phyloP scores from a whole-genome alignment of 2,797 vertebrate species.

The Coracias cyanogaster region DNA sequence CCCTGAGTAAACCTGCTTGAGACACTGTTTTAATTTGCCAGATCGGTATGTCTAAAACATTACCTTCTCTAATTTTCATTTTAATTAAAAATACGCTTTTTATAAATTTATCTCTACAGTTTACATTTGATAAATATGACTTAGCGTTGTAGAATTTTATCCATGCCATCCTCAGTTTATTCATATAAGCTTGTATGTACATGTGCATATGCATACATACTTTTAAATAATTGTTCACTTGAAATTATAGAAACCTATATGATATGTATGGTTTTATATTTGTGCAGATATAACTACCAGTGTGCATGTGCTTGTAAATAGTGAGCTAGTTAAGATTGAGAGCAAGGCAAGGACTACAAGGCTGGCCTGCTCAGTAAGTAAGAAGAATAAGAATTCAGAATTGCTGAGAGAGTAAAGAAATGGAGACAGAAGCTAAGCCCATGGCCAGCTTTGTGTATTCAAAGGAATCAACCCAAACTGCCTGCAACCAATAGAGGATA shows the following conservation, averaged over 20 bases:
- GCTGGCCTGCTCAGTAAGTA: neutral
- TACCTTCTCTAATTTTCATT: neutral
- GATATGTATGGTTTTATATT: neutral
- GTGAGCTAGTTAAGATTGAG: neutral
- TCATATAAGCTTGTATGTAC: neutral
- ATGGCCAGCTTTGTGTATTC: neutral
- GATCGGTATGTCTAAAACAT: neutral
- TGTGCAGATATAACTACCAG: neutral
- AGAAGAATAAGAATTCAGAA: neutral
- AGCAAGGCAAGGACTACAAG: neutral
- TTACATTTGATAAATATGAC: neutral
- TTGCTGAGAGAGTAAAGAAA: neutral
- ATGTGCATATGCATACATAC: too few relatives aligned
- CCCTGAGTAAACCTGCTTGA: neutral
- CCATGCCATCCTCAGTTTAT: neutral
- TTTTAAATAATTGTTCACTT: neutral
- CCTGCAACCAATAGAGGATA: neutral
- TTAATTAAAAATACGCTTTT: neutral
- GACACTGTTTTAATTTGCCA: neutral
- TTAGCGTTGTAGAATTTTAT: neutral
- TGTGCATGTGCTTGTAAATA: neutral
- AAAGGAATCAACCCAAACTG: neutral
- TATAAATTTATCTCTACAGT: neutral
- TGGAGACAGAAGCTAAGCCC: neutral
- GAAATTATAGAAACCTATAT: neutral